Evolutionary conservation across 1,140 invertebrate species (phyloP), one percentile per base, ranked within the genome.

Genomic region (Homarus americanus): DNA sequence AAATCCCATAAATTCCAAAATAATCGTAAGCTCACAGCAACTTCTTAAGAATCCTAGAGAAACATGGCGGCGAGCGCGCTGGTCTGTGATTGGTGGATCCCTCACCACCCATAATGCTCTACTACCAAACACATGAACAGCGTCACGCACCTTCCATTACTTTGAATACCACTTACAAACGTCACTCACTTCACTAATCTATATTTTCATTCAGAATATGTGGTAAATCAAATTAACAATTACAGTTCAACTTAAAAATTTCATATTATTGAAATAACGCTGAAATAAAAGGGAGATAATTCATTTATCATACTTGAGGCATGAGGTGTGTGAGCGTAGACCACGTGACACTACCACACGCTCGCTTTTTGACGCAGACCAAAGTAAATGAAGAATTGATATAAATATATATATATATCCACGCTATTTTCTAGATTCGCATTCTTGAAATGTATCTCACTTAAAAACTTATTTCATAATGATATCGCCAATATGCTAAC

Each of bases 1-100:
- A 82, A 90, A 66, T 83, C 80, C 66, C 87, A 90, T 90, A 58
- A 90, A 90, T 73, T 83, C 73, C 66, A 7, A 53, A 40, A 83
- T 76, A 82, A 66, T 83, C 66, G 34, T 24, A 36, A n/a, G 66
- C 44, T 12, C 72, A 63, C 79, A 90, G 63, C 79, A 90, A 83
- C 72, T 83, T 63, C 41, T 73, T 75, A 76, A 83, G 79, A 75
- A 7, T 76, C 40, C 36, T 38, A 38, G 66, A 53, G 80, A 76
- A 90, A 90, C 87, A 90, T 90, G 87, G 87, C 87, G 87, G 72
- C 87, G 87, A 58, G 87, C 87, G 87, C 80, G 87, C 87, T 76
- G 87, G 32, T 24, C 28, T n/a, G 17, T 90, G 87, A 90, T 90
- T 90, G 87, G 87, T 63, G 20, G 87, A 20, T 82, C 38, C 24